Base-by-base conservation (phyloP, 2,797 vertebrate genomes). In the Falco columbarius region DNA sequence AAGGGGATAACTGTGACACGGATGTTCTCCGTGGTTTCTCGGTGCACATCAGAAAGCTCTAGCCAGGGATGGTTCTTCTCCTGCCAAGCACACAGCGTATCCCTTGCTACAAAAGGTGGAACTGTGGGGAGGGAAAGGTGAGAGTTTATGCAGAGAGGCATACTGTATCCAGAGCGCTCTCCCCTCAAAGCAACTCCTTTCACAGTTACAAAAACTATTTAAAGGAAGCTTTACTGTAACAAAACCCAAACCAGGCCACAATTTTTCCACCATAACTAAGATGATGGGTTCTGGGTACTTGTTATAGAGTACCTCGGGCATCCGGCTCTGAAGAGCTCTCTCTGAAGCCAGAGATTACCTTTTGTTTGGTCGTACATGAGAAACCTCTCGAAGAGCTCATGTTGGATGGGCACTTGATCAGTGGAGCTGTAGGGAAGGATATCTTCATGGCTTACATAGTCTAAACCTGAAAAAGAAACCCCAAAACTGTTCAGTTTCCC, bases 31-130 rank as follows among this genome's bases (percentile, higher is more conserved):
- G 99, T 99, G 49, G 99, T 99, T 97, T 99, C 99, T 44, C 99
- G 98, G 98, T 99, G 99, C 66, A 99, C 99, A 4, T 99, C 99
- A 0, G 99, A 99, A 29, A 99, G 99, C 98, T 99, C 99, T 83
- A 99, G 95, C 99, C 99, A 99, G 27, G 99, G 99, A 92, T 99
- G 99, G 98, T 99, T 99, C 98, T 99, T 99, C 98, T 99, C 99
- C 98, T 99, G 99, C 99, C 99, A 99, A 0, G 99, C 99, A 96
- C 99, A 99, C 85, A 99, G 97, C 0, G 99, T 99, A 93, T 99
- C 99, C 93, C 99, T 98, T 36, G 99, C 98, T 81, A 98, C 98
- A 97, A 99, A 99, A 2, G 99, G 99, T 72, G 99, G 99, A 67
- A 98, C 99, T 98, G 86, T 10, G 63, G 58, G 72, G 40, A 66